These are phyloP conservation scores for Eulithis prunata DNA, from an alignment of 2,888 invertebrate species.

Conservation along the genomic window DNA sequence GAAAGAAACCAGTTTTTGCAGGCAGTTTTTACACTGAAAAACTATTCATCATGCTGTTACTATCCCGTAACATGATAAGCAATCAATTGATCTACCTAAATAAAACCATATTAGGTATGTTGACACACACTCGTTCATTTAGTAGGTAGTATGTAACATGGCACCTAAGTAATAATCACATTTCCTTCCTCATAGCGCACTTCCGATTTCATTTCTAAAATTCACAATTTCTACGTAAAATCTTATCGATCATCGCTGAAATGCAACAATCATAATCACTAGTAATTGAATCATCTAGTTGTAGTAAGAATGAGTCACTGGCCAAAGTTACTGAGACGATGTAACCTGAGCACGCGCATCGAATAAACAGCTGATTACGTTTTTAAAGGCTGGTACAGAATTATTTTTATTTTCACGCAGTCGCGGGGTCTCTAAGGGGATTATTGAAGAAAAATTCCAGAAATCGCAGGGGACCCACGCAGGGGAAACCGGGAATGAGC, in stretches of 20 bases:
- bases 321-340: conserved; percentile 8
- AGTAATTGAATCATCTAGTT: conserved; percentile 38
- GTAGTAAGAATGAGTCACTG: conserved; percentile 28
- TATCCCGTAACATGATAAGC: too few species aligned
- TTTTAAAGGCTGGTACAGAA: neutral
- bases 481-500: too few species aligned
- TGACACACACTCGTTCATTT: too few species aligned
- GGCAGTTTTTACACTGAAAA: too few species aligned
- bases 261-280: conserved; percentile 23
- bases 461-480: too few species aligned
- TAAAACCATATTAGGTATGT: too few species aligned
- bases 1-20: too few species aligned
- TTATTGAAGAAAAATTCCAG: too few species aligned
- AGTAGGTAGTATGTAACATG: too few species aligned
- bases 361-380: conserved; percentile 11
- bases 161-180: neutral
- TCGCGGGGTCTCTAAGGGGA: too few species aligned
- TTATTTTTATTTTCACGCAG: neutral
- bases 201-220: conserved; percentile 21
- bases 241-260: conserved; percentile 8
- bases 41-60: too few species aligned
- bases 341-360: conserved; percentile 7
- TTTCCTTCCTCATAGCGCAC: conserved; percentile 27
- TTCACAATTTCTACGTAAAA: conserved; percentile 28
- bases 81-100: too few species aligned